Evolutionary conservation across 2,113 vertebrate species (phyloP).

Genomic region (Leptosomus discolor): DNA sequence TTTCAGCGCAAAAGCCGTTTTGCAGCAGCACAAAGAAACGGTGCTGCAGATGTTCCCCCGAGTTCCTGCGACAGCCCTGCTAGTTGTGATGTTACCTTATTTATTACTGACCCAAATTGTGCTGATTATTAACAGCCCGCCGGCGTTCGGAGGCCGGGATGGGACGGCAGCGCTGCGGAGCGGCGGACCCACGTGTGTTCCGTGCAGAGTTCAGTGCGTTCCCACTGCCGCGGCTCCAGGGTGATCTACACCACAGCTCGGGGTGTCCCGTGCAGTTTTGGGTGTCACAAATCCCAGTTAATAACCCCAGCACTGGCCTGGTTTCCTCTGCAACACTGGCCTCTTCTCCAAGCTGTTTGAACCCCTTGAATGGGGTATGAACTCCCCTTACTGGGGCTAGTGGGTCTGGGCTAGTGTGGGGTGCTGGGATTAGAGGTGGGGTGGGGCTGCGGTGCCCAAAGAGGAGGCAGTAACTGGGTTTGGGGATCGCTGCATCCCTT

Average conservation of each 20-base stretch:
- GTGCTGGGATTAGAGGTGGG: background rate
- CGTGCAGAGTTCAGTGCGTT: accelerated
- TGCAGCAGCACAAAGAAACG: background rate
- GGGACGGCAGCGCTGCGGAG: background rate
- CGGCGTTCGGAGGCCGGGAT: accelerated
- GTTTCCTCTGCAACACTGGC: background rate
- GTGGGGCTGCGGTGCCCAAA: background rate
- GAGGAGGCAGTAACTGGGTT: background rate
- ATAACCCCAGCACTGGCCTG: background rate
- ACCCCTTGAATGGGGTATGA: background rate
- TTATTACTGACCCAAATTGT: background rate
- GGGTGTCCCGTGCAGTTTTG: accelerated
- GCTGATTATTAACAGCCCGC: background rate
- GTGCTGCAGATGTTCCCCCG: background rate
- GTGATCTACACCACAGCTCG: background rate
- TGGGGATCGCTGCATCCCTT: background rate
- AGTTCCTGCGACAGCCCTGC: background rate
- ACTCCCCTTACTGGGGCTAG: background rate
- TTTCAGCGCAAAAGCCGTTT: background rate
- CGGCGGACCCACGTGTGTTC: accelerated
- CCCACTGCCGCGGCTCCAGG: accelerated
- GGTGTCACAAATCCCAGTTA: background rate
- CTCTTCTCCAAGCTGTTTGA: background rate
- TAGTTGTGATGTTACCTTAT: background rate
- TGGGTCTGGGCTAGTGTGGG: background rate